These are phyloP conservation scores for Silurus meridionalis DNA, from an alignment of 2,113 vertebrate genomes.

Conservation along the genomic window DNA sequence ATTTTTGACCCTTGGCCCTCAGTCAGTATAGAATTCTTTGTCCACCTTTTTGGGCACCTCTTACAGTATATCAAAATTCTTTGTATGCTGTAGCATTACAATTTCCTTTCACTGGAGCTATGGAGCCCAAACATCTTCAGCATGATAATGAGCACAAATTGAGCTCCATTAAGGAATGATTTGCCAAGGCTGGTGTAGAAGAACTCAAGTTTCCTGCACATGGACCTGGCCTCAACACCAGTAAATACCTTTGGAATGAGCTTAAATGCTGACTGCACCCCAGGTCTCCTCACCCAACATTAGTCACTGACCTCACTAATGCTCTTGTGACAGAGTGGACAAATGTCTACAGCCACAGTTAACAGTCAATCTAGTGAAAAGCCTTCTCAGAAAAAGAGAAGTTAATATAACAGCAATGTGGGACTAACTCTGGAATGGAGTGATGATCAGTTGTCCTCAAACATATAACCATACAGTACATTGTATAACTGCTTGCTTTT, in stretches of 20 bases:
- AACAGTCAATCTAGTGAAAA: background rate
- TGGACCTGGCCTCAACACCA: background rate
- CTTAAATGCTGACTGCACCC: background rate
- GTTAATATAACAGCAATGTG: background rate
- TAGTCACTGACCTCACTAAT: background rate
- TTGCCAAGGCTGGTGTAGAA: background rate
- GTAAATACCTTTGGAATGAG: background rate
- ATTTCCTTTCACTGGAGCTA: background rate
- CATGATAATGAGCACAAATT: background rate
- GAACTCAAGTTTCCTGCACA: background rate
- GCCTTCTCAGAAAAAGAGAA: background rate
- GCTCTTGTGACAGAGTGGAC: background rate
- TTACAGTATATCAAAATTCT: background rate
- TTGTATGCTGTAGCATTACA: background rate
- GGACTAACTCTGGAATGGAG: background rate
- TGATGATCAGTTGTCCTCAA: background rate
- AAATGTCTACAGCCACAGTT: background rate
- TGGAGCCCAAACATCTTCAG: background rate
- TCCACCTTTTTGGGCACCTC: too few relatives aligned
- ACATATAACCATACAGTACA: background rate
- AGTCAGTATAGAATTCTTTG: too few relatives aligned
- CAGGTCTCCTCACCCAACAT: background rate
- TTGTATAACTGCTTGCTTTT: background rate
- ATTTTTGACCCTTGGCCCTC: too few relatives aligned
- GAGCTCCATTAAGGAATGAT: background rate